Evolutionary conservation across 53 echinoderm and acorn worm species (phyloP), one percentile per base, ranked within the genome.

Genomic region (Astropecten irregularis): DNA sequence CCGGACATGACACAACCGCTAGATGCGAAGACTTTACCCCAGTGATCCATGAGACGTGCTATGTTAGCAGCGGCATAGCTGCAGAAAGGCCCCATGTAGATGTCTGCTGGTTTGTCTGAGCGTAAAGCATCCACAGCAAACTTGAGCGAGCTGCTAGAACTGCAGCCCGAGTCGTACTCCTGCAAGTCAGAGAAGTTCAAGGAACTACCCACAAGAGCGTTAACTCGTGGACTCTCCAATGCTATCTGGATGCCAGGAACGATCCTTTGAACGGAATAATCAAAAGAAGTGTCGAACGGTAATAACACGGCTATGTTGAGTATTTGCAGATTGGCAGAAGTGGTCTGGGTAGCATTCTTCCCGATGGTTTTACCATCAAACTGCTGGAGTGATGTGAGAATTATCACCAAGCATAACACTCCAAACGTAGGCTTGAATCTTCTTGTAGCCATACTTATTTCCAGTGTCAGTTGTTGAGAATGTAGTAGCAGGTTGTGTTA

Each of bases 11-110:
- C 21, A 48, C 22, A 32, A 5, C 84, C 84, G 15, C 42, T 40
- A 13, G 84, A 69, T 0, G 56, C 49, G 6, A 61, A 40, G 28
- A 46, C 59, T 25, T 72, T 84, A 0, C 35, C 48, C 84, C 84
- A 84, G 44, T 84, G 84, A 21, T 16, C 9, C 14, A 62, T 56
- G 29, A 71, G 53, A 0, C 84, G 49, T 21, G 49, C 47, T 16
- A 84, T 60, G 49, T 47, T 60, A 47, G 84, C 84, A 0, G 72
- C 71, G 15, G 84, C 49, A 9, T 72, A 72, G 27, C 62, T 72
- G 35, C 84, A 84, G 10, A 57, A 40, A 31, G 84, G 84, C 18
- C 84, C 84, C 0, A 84, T 9, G 19, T 48, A 84, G 5, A 53
- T 7, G 62, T 84, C 84, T 0, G 49, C 84, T n/a, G 19, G 29